phyloP scores from a whole-genome alignment of 2,113 vertebrate species.

The Aegypius monachus region DNA sequence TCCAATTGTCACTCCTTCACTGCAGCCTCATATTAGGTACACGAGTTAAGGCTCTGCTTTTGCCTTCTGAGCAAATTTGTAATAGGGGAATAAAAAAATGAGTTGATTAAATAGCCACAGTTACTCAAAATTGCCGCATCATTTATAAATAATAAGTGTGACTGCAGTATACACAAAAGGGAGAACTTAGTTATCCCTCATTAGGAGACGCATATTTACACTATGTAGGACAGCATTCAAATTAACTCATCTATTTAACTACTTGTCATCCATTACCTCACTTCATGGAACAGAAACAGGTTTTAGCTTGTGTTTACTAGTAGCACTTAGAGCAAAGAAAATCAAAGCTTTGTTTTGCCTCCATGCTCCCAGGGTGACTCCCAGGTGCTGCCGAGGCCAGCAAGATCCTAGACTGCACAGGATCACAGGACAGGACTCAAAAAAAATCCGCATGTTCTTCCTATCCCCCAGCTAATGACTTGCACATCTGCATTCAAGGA shows the following conservation, averaged over 20 bases:
- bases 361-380: background rate
- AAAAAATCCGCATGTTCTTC: background rate
- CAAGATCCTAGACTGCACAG: background rate
- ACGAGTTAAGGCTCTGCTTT: background rate
- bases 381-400: background rate
- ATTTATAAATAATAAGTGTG: background rate
- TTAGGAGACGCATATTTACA: background rate
- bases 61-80: background rate
- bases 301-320: background rate
- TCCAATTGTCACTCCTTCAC: background rate
- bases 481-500: background rate
- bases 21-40: background rate
- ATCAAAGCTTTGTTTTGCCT: background rate
- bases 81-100: background rate
- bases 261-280: background rate
- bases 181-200: background rate
- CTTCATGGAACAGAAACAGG: background rate
- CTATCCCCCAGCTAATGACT: background rate
- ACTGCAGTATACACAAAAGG: background rate
- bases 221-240: background rate
- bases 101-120: background rate
- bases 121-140: background rate
- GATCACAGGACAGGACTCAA: background rate
- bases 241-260: background rate
- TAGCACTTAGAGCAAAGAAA: background rate